Base-by-base conservation (phyloP, 2,797 vertebrate genomes). In the Cirrhinus molitorella region DNA sequence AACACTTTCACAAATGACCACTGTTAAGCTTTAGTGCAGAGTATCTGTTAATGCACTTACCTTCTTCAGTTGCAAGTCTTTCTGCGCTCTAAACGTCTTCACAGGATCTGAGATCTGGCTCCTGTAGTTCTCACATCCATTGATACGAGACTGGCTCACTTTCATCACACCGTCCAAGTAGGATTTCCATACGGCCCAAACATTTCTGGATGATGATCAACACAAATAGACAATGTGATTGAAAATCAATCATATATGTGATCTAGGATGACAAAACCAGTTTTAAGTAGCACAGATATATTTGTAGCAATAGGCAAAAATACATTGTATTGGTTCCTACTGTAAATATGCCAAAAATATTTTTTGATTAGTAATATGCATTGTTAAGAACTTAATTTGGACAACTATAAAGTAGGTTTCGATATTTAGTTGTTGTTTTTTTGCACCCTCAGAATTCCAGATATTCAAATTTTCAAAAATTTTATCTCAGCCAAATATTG, bases 11-110 rank as follows among this genome's bases (percentile, higher is more conserved):
- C 16, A 10, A 25, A 49, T 45, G 3, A 49, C 47, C 28, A 7
- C n/a, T 31, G 17, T 16, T 19, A 16, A 2, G 8, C 63, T 70
- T 55, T 66, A 25, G 16, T 51, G 11, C 40, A 71, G n/a, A n/a
- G 6, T 12, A n/a, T 72, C 34, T 61, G 55, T 31, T 45, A 1
- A 59, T 40, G 34, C 13, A 11, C 19, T 14, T 91, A 99, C 98
- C 98, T 96, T 97, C 90, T 96, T 97, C 80, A 99, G 93, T 87
- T 98, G 97, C 90, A 98, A 97, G n/a, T 99, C 98, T 93, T 99
- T 99, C 89, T 98, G 96, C 85, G 96, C 92, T 87, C 96, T 91
- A 21, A 96, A 95, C 0, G 91, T 96, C 91, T 98, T 97, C 88
- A 96, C 96, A 11, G 97, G 97, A 63, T 99, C 98, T 0, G 95